phyloP scores from a whole-genome alignment of 2,797 vertebrate genomes.

The Darevskia mixta region DNA sequence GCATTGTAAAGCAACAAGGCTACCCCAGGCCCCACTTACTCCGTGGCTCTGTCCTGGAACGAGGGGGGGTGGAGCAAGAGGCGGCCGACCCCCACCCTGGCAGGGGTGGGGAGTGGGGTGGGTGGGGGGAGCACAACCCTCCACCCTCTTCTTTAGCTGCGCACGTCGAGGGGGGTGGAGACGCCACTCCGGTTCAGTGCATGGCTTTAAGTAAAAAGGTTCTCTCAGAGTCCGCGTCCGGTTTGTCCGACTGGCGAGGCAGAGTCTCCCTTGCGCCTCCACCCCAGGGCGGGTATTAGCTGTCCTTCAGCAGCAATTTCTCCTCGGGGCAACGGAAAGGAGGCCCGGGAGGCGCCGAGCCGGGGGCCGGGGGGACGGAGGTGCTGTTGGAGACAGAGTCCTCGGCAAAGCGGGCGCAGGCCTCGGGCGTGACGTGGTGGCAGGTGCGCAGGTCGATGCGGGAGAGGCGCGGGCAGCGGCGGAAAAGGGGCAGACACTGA shows the following conservation, averaged over 20 bases:
- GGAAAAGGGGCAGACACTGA: constrained; percentile 86
- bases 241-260: constrained; percentile 14
- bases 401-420: constrained; percentile 86
- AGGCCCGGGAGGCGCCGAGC: constrained; percentile 1
- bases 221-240: constrained; percentile 44
- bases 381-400: constrained; percentile 63
- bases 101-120: neutral
- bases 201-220: constrained; percentile 56
- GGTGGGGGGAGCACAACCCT: neutral
- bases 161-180: constrained; percentile 32
- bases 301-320: constrained; percentile 90
- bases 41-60: constrained; percentile 34
- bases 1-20: constrained; percentile 40
- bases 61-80: constrained; percentile 33
- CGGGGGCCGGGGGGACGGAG: constrained; percentile 28
- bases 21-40: constrained; percentile 38
- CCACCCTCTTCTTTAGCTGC: constrained; percentile 10
- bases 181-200: constrained; percentile 41
- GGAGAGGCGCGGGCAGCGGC: constrained; percentile 86
- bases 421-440: constrained; percentile 85
- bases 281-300: constrained; percentile 77
- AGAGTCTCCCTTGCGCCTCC: constrained; percentile 30
- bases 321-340: constrained; percentile 82
- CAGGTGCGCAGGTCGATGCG: constrained; percentile 89
- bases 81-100: neutral